A percentile compares a stretch with the other conserved stretches of the same genome.
These are phyloP conservation scores for Aethina tumida DNA, from an alignment of 1,140 invertebrate genomes.

Conservation along the genomic window DNA sequence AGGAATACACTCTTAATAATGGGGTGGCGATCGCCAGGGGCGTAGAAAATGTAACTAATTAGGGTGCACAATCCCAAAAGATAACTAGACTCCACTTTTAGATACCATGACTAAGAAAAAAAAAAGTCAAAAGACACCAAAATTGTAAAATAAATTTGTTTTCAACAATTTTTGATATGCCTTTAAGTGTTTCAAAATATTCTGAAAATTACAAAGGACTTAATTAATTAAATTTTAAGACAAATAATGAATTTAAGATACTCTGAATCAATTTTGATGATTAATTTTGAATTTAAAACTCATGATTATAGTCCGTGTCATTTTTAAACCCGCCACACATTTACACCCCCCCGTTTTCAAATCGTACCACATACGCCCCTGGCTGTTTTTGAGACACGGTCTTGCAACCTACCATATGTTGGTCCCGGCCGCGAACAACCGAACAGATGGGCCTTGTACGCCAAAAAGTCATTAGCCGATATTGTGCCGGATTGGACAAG, in stretches of 20 bases:
- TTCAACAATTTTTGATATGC: slow-evolving; percentile 5
- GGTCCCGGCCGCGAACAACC: slow-evolving; percentile 33
- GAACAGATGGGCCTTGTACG: slow-evolving; percentile 36
- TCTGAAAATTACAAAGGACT: no score
- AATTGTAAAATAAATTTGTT: slow-evolving; percentile 3
- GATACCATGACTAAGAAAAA: not conserved
- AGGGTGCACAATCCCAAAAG: slow-evolving; percentile 1
- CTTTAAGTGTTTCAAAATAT: no score
- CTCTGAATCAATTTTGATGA: no score
- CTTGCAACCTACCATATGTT: slow-evolving; percentile 34
- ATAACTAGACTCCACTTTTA: slow-evolving; percentile 1
- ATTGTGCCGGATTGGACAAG: slow-evolving; percentile 34
- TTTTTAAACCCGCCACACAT: no score
- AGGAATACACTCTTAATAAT: slow-evolving; percentile 30
- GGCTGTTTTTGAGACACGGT: slow-evolving; percentile 13
- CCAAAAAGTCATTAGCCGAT: slow-evolving; percentile 37
- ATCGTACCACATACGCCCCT: slow-evolving; percentile 13
- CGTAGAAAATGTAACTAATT: slow-evolving; percentile 6
- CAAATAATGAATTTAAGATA: no score
- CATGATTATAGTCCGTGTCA: no score
- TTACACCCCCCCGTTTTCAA: no score
- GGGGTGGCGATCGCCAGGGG: slow-evolving; percentile 21
- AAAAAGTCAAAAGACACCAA: slow-evolving; percentile 3
- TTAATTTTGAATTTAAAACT: no score
- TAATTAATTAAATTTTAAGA: no score